Percentiles rank a stretch among this genome's conserved stretches.
phyloP scores from a whole-genome alignment of 2,113 vertebrate species.

The Austrofundulus limnaeus region DNA sequence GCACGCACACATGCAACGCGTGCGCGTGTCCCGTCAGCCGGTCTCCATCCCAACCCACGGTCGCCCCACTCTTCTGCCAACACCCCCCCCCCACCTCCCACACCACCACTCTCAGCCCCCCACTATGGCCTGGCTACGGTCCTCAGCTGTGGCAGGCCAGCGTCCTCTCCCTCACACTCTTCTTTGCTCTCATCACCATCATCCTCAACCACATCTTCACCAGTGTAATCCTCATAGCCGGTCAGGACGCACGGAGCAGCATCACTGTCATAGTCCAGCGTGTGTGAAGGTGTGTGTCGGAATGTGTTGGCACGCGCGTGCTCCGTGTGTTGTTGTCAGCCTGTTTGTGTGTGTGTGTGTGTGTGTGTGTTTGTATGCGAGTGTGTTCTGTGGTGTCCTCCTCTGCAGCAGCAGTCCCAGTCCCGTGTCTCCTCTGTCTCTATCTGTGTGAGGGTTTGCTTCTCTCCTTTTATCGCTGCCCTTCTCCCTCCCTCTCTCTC shows the following conservation, averaged over 20 bases:
- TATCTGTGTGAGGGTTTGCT: constrained; percentile 55
- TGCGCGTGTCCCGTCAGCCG: constrained; percentile 52
- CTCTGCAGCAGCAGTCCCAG: constrained; percentile 61
- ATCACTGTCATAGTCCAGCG: constrained; percentile 41
- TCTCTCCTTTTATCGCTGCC: constrained; percentile 57
- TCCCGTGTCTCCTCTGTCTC: constrained; percentile 64
- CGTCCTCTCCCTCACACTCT: constrained; percentile 66
- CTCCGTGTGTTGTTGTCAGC: constrained; percentile 48
- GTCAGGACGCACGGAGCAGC: constrained; percentile 59
- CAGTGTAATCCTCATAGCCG: constrained; percentile 64
- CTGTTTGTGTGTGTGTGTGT: constrained; percentile 32
- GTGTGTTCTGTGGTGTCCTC: constrained; percentile 61
- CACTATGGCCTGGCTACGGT: constrained; percentile 54
- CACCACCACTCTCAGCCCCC: too few species aligned
- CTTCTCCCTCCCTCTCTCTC: constrained; percentile 37
- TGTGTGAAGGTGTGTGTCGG: constrained; percentile 30
- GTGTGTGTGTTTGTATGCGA: constrained; percentile 55
- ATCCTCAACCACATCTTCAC: constrained; percentile 51
- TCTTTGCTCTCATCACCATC: constrained; percentile 57
- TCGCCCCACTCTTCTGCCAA: constrained; percentile 25
- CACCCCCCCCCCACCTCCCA: not conserved
- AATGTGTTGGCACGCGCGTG: constrained; percentile 50
- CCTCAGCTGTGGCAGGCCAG: constrained; percentile 74
- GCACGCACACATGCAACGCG: constrained; percentile 45
- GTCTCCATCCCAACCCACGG: constrained; percentile 59